phyloP scores from a whole-genome alignment of 2,888 invertebrate species.

The Tanypteryx hageni region DNA sequence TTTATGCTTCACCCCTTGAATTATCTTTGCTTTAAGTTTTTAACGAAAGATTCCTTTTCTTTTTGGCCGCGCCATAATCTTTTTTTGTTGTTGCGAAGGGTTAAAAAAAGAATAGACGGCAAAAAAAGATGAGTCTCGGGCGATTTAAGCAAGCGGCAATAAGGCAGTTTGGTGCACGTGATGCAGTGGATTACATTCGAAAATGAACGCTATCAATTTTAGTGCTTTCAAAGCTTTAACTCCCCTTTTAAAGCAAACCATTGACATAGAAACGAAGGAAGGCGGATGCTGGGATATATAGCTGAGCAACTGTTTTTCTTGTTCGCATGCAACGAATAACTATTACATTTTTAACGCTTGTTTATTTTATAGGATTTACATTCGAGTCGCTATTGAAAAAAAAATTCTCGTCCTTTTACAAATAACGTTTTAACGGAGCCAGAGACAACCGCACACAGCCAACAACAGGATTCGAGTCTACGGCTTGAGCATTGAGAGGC shows the following conservation, averaged over 20 bases:
- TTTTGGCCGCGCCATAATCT: not conserved
- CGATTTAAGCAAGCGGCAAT: not conserved
- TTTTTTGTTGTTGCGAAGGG: not conserved
- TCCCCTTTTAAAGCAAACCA: not conserved
- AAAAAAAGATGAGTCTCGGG: not conserved
- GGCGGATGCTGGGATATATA: not conserved
- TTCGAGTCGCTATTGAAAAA: too few relatives aligned
- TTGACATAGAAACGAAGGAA: not conserved
- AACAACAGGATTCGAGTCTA: too few relatives aligned
- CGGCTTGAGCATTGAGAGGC: too few relatives aligned
- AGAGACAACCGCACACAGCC: too few relatives aligned
- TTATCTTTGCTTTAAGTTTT: not conserved
- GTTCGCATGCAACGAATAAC: too few relatives aligned
- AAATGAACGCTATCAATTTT: not conserved
- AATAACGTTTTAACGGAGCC: not conserved
- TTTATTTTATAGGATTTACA: too few relatives aligned
- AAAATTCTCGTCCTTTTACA: not conserved
- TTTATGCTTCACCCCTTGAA: not conserved
- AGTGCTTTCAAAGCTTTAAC: not conserved
- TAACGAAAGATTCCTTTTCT: not conserved
- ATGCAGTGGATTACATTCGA: not conserved
- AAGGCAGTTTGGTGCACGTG: not conserved
- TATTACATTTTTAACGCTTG: too few relatives aligned
- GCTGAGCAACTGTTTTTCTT: not conserved
- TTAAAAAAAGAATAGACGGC: not conserved